phyloP scores from a whole-genome alignment of 2,888 invertebrate species.

The Globia sparganii region DNA sequence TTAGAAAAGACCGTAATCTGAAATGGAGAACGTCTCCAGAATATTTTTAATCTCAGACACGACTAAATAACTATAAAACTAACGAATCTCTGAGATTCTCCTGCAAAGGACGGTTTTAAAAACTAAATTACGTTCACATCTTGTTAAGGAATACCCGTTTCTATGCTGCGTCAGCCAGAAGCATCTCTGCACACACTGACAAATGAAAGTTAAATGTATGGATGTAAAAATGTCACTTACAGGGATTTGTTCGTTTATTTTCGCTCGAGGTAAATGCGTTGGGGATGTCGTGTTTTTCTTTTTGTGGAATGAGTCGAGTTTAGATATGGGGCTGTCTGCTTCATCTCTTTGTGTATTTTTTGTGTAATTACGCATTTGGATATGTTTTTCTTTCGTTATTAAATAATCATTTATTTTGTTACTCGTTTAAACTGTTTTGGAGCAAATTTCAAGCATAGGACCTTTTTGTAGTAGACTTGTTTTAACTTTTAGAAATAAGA shows the following conservation, averaged over 20 bases:
- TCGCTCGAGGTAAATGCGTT: constrained; percentile 49
- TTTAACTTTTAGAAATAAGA: background rate
- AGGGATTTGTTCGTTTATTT: constrained; percentile 62
- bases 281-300: constrained; percentile 36
- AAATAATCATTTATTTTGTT: constrained; percentile 4
- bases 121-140: constrained; percentile 49
- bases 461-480: background rate
- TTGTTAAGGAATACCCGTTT: constrained; percentile 53
- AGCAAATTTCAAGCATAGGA: background rate
- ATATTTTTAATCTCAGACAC: constrained; percentile 52
- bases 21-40: constrained; percentile 36
- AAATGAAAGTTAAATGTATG: constrained; percentile 65
- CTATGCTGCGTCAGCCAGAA: constrained; percentile 37
- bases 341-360: constrained; percentile 32
- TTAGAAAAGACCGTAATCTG: constrained; percentile 35
- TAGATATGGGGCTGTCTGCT: constrained; percentile 12
- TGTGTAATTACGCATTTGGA: constrained; percentile 15
- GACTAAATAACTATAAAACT: constrained; percentile 55
- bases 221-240: constrained; percentile 64
- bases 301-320: constrained; percentile 38
- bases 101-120: constrained; percentile 40
- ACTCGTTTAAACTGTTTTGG: background rate
- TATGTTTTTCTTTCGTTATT: background rate
- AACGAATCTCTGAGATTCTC: constrained; percentile 35
- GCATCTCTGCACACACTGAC: constrained; percentile 43